A percentile compares a stretch with the other conserved stretches of the same genome.
Evolutionary conservation across 2,797 vertebrate genomes (phyloP).

Genomic region (Characodon lateralis): DNA sequence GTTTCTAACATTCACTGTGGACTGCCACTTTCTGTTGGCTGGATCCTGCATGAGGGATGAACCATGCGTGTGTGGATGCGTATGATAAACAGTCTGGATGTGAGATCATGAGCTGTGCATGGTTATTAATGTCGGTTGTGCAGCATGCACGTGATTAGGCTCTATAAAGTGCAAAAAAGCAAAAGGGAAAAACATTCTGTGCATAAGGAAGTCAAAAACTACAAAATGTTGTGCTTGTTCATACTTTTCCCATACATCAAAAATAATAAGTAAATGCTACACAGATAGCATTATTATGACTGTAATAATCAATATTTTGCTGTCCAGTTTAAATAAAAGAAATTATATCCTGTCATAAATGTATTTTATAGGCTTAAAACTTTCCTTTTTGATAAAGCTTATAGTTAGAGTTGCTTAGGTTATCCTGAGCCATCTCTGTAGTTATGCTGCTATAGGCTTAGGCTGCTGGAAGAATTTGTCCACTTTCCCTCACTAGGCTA

Average conservation of each 20-base stretch:
- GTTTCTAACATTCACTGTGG: constrained; percentile 58
- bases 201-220: not conserved
- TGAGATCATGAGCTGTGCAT: constrained; percentile 52
- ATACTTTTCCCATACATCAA: not conserved
- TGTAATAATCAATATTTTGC: not conserved
- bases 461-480: too few species aligned
- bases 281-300: not conserved
- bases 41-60: constrained; percentile 51
- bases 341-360: not conserved
- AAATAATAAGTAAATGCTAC: not conserved
- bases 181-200: not conserved
- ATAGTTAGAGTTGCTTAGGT: too few species aligned
- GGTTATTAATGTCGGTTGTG: constrained; percentile 50
- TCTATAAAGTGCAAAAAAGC: not conserved
- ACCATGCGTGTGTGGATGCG: constrained; percentile 45
- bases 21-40: constrained; percentile 77
- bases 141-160: constrained; percentile 29
- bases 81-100: constrained; percentile 53
- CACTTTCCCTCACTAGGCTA: too few species aligned
- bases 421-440: too few species aligned
- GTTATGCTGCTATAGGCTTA: too few species aligned
- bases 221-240: not conserved
- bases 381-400: too few species aligned
- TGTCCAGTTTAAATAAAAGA: not conserved
- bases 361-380: not conserved